These are phyloP conservation scores for Aphis gossypii DNA, from an alignment of 1,140 invertebrate species.

Conservation along the genomic window DNA sequence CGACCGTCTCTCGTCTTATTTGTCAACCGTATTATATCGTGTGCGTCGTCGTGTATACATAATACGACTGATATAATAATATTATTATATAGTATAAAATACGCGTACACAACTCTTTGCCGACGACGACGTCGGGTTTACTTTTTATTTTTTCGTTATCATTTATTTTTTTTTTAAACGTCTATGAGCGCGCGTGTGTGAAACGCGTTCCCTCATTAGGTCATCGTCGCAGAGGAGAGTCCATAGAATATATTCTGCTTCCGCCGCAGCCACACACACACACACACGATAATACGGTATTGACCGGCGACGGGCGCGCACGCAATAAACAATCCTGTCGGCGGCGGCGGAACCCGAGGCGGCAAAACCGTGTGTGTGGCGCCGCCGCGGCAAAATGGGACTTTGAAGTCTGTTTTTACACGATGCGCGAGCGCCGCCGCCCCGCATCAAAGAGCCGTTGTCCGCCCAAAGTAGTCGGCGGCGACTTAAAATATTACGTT, in stretches of 20 bases:
- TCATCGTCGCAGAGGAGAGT: background rate
- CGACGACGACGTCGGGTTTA: background rate
- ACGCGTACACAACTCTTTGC: background rate
- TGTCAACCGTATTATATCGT: slow-evolving; percentile 1
- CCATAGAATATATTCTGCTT: background rate
- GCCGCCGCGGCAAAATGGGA: slow-evolving; percentile 19
- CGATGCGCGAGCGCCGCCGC: background rate
- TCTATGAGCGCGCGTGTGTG: background rate
- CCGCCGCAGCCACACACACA: too few relatives aligned
- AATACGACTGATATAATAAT: background rate
- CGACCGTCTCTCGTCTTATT: background rate
- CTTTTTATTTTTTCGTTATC: background rate
- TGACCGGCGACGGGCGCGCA: slow-evolving; percentile 28
- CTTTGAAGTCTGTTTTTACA: slow-evolving; percentile 27
- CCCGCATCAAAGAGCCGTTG: background rate
- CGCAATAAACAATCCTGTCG: slow-evolving; percentile 53
- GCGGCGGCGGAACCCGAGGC: slow-evolving; percentile 44
- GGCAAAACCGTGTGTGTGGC: slow-evolving; percentile 46
- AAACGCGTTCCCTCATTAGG: slow-evolving; percentile 29
- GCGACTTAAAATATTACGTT: background rate
- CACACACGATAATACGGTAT: background rate
- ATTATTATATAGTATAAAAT: background rate
- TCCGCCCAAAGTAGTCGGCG: background rate
- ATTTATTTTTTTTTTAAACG: background rate
- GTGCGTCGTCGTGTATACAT: background rate